phyloP scores from a whole-genome alignment of 2,888 invertebrate genomes.

The Andrena dorsata region DNA sequence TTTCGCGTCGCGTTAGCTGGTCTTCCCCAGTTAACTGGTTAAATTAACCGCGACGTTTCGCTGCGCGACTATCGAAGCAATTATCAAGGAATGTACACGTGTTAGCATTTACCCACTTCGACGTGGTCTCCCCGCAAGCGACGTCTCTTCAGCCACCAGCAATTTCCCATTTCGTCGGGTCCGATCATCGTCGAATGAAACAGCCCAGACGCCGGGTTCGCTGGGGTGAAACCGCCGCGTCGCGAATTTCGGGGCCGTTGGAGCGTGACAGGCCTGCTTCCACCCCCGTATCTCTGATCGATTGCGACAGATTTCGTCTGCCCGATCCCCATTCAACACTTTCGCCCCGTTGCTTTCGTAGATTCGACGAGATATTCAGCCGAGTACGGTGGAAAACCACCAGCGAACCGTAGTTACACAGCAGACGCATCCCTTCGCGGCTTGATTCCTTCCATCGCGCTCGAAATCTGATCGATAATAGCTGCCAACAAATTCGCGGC shows the following conservation, averaged over 20 bases:
- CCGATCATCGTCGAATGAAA: constrained; percentile 49
- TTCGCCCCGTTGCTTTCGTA: constrained; percentile 50
- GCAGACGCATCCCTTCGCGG: neutral
- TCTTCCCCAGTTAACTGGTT: too few relatives aligned
- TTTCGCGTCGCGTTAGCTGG: too few relatives aligned
- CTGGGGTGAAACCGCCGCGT: constrained; percentile 31
- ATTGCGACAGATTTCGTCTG: constrained; percentile 65
- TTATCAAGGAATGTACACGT: too few relatives aligned
- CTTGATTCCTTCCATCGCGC: neutral
- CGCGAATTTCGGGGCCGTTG: constrained; percentile 54
- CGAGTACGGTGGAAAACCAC: constrained; percentile 9
- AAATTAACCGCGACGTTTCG: neutral
- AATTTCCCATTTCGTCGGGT: constrained; percentile 68
- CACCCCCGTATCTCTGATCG: constrained; percentile 57
- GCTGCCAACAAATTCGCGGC: constrained; percentile 16
- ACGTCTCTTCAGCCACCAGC: neutral
- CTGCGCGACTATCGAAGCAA: too few relatives aligned
- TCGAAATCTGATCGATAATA: constrained; percentile 15
- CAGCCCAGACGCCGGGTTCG: constrained; percentile 43
- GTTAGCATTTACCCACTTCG: neutral
- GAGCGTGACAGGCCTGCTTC: constrained; percentile 60
- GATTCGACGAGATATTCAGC: constrained; percentile 36
- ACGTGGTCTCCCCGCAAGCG: too few relatives aligned
- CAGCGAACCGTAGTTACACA: neutral
- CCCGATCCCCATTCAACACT: constrained; percentile 53